phyloP scores from a whole-genome alignment of 2,113 vertebrate genomes.

The Neotoma lepida region DNA sequence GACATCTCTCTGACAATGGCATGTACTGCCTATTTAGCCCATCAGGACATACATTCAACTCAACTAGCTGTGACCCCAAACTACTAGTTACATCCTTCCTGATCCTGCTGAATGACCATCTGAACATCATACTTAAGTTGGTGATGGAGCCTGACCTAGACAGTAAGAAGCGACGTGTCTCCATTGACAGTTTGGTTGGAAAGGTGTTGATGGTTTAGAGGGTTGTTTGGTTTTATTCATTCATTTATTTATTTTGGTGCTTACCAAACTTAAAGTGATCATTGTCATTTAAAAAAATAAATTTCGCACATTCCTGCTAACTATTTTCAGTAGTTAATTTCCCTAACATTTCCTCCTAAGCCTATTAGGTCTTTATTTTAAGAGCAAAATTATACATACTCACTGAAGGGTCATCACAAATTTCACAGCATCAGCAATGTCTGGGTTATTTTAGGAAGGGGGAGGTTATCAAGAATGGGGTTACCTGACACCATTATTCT shows the following conservation, averaged over 20 bases:
- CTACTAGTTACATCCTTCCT: not conserved
- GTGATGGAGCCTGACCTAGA: not conserved
- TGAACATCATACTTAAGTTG: not conserved
- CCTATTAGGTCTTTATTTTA: constrained; percentile 55
- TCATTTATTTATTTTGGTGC: not conserved
- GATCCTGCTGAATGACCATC: not conserved
- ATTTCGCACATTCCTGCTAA: not conserved
- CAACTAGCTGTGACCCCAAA: not conserved
- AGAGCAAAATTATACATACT: constrained; percentile 41
- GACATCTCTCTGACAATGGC: not conserved
- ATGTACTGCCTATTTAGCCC: too few species aligned
- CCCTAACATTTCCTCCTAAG: constrained; percentile 41
- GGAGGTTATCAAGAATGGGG: constrained; percentile 63
- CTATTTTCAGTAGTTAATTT: constrained; percentile 45
- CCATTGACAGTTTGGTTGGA: not conserved
- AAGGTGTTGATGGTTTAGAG: not conserved
- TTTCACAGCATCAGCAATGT: constrained; percentile 73
- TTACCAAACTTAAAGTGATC: not conserved
- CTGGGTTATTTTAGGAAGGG: constrained; percentile 66
- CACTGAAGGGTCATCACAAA: constrained; percentile 40
- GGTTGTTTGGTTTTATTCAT: not conserved
- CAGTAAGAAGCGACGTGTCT: not conserved
- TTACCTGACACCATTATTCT: constrained; percentile 51
- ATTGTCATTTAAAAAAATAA: not conserved
- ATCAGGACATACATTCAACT: not conserved